A percentile compares a stretch with the other conserved stretches of the same genome.
Evolutionary conservation across 1,140 invertebrate species (phyloP).

Genomic region (Dendroctonus valens): DNA sequence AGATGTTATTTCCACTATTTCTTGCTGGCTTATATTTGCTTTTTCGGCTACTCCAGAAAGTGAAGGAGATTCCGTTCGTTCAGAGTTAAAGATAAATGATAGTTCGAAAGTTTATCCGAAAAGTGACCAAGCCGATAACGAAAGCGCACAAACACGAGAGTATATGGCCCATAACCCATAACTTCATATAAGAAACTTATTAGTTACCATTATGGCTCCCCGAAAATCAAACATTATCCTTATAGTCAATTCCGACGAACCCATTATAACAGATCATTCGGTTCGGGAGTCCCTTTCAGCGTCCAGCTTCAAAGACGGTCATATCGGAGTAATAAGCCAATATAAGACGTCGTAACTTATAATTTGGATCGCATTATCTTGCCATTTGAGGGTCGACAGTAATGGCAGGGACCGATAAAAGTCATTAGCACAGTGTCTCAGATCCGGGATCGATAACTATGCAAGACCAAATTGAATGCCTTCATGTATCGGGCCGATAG

Average conservation of each 20-base stretch:
- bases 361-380: conserved; percentile 43
- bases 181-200: conserved; percentile 26
- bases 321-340: conserved; percentile 40
- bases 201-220: conserved; percentile 23
- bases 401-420: conserved; percentile 41
- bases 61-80: too few species aligned
- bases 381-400: conserved; percentile 30
- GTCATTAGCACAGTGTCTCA: conserved; percentile 35
- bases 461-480: too few species aligned
- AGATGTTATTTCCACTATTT: too few species aligned
- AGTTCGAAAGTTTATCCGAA: too few species aligned
- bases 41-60: too few species aligned
- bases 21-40: too few species aligned
- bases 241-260: conserved; percentile 10
- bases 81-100: too few species aligned
- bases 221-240: conserved; percentile 29
- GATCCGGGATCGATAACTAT: too few species aligned
- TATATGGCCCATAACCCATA: conserved; percentile 6
- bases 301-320: conserved; percentile 25
- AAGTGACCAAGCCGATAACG: not conserved
- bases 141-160: not conserved
- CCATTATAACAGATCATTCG: conserved; percentile 31
- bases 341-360: conserved; percentile 44
- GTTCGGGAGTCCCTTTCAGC: conserved; percentile 27
- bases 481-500: too few species aligned